These are phyloP conservation scores for Chymomyza amoena DNA, from an alignment of 2,888 invertebrate genomes.

Conservation along the genomic window DNA sequence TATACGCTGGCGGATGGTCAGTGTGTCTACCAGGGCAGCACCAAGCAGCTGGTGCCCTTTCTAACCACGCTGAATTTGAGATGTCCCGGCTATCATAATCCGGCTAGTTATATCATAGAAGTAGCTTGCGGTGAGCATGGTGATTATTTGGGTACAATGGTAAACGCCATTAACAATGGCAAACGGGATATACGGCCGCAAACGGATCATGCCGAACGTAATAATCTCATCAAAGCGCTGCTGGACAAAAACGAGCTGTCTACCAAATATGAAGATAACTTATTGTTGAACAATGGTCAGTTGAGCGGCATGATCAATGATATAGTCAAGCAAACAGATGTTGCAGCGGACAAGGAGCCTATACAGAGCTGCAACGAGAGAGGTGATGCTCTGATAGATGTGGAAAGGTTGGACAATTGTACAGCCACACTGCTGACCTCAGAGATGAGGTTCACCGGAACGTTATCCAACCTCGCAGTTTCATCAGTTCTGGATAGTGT, in stretches of 20 bases:
- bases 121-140: conserved; percentile 98
- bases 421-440: conserved; percentile 86
- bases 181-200: conserved; percentile 88
- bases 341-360: conserved; percentile 14
- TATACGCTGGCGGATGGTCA: conserved; percentile 97
- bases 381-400: conserved; percentile 77
- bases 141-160: conserved; percentile 90
- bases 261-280: conserved; percentile 75
- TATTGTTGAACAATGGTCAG: conserved; percentile 77
- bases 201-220: conserved; percentile 83
- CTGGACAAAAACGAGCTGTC: conserved; percentile 81
- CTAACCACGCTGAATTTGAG: conserved; percentile 89
- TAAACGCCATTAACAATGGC: conserved; percentile 91
- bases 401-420: conserved; percentile 85
- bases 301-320: conserved; percentile 82
- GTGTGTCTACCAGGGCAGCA: conserved; percentile 96
- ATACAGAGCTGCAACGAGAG: conserved; percentile 71
- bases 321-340: conserved; percentile 79
- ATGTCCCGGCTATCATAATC: conserved; percentile 98
- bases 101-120: conserved; percentile 97
- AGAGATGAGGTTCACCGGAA: conserved; percentile 82
- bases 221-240: conserved; percentile 81
- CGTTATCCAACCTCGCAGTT: conserved; percentile 90
- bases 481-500: conserved; percentile 91
- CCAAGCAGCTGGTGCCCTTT: conserved; percentile 90